These are phyloP conservation scores for Agriopis marginaria DNA, from an alignment of 2,888 invertebrate species.

Conservation along the genomic window DNA sequence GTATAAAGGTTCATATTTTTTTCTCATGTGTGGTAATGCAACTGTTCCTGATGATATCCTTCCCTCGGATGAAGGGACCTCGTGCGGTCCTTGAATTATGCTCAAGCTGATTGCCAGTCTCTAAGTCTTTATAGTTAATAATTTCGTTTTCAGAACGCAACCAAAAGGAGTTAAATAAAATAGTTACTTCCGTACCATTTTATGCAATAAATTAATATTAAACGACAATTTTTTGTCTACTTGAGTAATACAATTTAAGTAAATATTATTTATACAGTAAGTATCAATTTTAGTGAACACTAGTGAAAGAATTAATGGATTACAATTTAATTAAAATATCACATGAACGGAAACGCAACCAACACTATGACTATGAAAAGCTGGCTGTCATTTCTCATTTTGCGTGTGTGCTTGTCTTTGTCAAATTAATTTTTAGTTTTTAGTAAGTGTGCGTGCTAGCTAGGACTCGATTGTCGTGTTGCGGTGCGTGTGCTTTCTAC, in stretches of 20 bases:
- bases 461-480: constrained; percentile 81
- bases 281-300: background rate
- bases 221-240: no score
- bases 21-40: no score
- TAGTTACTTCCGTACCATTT: background rate
- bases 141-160: background rate
- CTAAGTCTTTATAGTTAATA: no score
- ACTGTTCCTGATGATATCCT: no score
- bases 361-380: background rate
- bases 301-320: background rate
- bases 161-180: background rate
- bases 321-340: background rate
- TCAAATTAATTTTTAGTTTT: constrained; percentile 56
- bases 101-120: no score
- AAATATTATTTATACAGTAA: background rate
- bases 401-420: constrained; percentile 49
- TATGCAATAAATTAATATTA: no score
- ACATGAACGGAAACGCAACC: constrained; percentile 14
- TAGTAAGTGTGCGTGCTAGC: constrained; percentile 73
- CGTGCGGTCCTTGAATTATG: no score
- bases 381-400: constrained; percentile 20
- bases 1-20: no score
- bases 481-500: constrained; percentile 82
- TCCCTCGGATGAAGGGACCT: no score
- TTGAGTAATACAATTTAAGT: no score